A percentile compares a stretch with the other conserved stretches of the same genome.
These are phyloP conservation scores for Bombus breviceps DNA, from an alignment of 1,140 invertebrate genomes.

Conservation along the genomic window DNA sequence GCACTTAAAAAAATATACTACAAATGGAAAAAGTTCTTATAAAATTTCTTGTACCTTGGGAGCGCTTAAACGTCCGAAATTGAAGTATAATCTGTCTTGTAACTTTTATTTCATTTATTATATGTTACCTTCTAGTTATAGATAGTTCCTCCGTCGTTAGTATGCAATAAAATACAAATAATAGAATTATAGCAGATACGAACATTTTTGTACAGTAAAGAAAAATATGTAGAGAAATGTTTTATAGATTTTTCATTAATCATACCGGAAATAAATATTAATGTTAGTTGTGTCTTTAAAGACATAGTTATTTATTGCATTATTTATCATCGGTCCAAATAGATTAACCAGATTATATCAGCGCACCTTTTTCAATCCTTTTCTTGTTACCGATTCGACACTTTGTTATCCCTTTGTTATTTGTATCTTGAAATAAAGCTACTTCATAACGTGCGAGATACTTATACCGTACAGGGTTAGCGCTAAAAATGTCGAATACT, in stretches of 20 bases:
- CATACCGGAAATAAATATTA: slow-evolving; percentile 29
- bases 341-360: neutral
- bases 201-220: slow-evolving; percentile 21
- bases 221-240: slow-evolving; percentile 18
- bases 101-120: slow-evolving; percentile 43
- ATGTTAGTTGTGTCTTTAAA: neutral
- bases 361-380: neutral
- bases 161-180: slow-evolving; percentile 54
- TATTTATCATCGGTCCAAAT: neutral
- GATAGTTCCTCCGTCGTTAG: slow-evolving; percentile 42
- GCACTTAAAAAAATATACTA: slow-evolving; percentile 74
- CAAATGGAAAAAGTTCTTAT: slow-evolving; percentile 76
- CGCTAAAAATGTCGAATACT: slow-evolving; percentile 71
- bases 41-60: slow-evolving; percentile 73
- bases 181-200: slow-evolving; percentile 37
- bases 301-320: neutral
- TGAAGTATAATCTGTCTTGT: slow-evolving; percentile 59
- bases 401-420: neutral
- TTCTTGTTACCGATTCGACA: neutral
- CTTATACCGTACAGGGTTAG: slow-evolving; percentile 76
- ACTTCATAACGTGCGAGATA: slow-evolving; percentile 58
- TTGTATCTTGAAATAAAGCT: slow-evolving; percentile 20
- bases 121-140: slow-evolving; percentile 28
- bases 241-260: slow-evolving; percentile 10
- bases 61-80: slow-evolving; percentile 63